These are phyloP conservation scores for Microctonus hyperodae DNA, from an alignment of 2,888 invertebrate genomes.

Conservation along the genomic window DNA sequence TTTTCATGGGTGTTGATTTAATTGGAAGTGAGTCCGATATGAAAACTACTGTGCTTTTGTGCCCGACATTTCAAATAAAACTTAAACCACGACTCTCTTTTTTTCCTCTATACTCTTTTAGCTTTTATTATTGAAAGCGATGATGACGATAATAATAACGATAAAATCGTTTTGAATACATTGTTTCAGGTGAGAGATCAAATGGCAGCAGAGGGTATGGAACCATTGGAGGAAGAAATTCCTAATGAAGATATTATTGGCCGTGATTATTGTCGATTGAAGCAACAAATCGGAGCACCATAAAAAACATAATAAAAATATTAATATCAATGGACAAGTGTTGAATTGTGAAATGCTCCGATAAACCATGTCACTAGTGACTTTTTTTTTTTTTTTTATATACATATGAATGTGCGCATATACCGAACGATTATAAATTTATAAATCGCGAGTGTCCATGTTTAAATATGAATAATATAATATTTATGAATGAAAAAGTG, in stretches of 20 bases:
- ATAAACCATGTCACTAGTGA: neutral
- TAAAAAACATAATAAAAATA: neutral
- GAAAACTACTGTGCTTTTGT: constrained; percentile 35
- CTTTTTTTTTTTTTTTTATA: neutral
- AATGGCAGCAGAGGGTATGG: constrained; percentile 67
- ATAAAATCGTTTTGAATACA: constrained; percentile 20
- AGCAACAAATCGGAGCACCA: constrained; percentile 38
- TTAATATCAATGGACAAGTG: neutral
- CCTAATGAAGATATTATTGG: constrained; percentile 68
- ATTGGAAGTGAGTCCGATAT: constrained; percentile 37
- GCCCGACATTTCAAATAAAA: constrained; percentile 35
- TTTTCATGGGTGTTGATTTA: constrained; percentile 32
- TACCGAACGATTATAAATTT: constrained; percentile 8
- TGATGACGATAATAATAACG: neutral
- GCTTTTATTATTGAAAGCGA: constrained; percentile 15
- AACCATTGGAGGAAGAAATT: constrained; percentile 68
- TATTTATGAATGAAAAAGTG: constrained; percentile 3
- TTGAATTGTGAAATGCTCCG: neutral
- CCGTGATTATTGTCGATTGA: constrained; percentile 67
- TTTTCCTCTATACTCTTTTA: constrained; percentile 18
- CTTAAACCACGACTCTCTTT: constrained; percentile 26
- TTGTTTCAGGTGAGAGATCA: constrained; percentile 66
- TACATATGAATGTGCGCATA: constrained; percentile 21
- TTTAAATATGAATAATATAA: neutral
- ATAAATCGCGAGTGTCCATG: constrained; percentile 1